Evolutionary conservation across 1,140 invertebrate species (phyloP).

Genomic region (Panagrolaimus sp.): DNA sequence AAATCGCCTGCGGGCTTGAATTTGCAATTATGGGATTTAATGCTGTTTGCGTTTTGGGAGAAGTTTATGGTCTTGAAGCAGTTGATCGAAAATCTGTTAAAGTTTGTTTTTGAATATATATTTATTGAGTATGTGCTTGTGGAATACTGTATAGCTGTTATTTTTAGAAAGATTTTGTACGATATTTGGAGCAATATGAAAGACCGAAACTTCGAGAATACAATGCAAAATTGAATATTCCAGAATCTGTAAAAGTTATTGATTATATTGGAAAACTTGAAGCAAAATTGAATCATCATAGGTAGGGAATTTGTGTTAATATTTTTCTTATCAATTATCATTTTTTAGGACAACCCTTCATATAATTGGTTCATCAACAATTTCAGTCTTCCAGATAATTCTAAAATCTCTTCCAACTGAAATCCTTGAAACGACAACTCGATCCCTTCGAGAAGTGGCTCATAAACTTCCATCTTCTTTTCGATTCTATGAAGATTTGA

Average conservation of each 20-base stretch:
- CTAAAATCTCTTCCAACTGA: background rate
- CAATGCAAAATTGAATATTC: background rate
- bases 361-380: background rate
- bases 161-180: slow-evolving; percentile 9
- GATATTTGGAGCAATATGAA: background rate
- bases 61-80: background rate
- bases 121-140: no score
- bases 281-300: slow-evolving; percentile 1
- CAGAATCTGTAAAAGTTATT: background rate
- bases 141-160: no score
- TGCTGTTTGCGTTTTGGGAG: background rate
- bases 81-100: slow-evolving; percentile 9
- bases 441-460: background rate
- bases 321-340: background rate
- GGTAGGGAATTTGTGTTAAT: background rate
- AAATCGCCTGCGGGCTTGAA: background rate
- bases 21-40: background rate
- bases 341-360: background rate
- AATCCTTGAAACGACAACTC: background rate
- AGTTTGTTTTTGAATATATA: no score
- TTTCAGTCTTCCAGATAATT: background rate
- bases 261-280: background rate
- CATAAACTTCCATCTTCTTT: background rate
- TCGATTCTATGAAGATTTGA: background rate
- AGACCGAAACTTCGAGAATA: background rate